These are phyloP conservation scores for Drosophila buzzatii DNA, from an alignment of 2,888 invertebrate species.

Conservation along the genomic window DNA sequence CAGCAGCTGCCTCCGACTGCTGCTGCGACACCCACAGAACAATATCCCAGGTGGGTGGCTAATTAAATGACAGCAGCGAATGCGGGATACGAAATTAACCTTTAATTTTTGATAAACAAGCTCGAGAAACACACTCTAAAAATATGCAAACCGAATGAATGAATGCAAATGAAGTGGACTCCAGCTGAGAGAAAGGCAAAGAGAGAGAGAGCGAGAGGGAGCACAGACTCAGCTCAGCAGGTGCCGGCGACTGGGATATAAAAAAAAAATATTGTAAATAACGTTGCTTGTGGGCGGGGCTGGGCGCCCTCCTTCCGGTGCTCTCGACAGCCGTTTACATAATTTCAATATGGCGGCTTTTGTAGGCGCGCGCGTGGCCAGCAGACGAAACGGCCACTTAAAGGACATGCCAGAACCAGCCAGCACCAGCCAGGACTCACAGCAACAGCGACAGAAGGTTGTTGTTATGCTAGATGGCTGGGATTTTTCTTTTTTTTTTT, in stretches of 20 bases:
- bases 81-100: slow-evolving; percentile 58
- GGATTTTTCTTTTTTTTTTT: slow-evolving; percentile 1
- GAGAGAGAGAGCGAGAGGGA: neutral
- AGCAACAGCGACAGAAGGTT: neutral
- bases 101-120: slow-evolving; percentile 68
- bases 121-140: slow-evolving; percentile 45
- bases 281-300: slow-evolving; percentile 1
- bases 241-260: slow-evolving; percentile 35
- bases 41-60: slow-evolving; percentile 38
- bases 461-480: slow-evolving; percentile 19
- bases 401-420: slow-evolving; percentile 50
- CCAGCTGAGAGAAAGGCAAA: slow-evolving; percentile 13
- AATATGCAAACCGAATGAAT: slow-evolving; percentile 65
- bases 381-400: slow-evolving; percentile 69
- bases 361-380: slow-evolving; percentile 61
- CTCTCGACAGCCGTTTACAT: slow-evolving; percentile 66
- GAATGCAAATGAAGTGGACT: slow-evolving; percentile 66
- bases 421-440: slow-evolving; percentile 4
- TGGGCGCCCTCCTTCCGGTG: slow-evolving; percentile 48
- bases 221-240: slow-evolving; percentile 41
- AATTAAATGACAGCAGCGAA: slow-evolving; percentile 53
- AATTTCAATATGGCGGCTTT: slow-evolving; percentile 73
- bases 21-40: neutral
- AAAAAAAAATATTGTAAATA: slow-evolving; percentile 34
- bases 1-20: no score